phyloP scores from a whole-genome alignment of 2,888 invertebrate genomes.

The Philonicus albiceps region DNA sequence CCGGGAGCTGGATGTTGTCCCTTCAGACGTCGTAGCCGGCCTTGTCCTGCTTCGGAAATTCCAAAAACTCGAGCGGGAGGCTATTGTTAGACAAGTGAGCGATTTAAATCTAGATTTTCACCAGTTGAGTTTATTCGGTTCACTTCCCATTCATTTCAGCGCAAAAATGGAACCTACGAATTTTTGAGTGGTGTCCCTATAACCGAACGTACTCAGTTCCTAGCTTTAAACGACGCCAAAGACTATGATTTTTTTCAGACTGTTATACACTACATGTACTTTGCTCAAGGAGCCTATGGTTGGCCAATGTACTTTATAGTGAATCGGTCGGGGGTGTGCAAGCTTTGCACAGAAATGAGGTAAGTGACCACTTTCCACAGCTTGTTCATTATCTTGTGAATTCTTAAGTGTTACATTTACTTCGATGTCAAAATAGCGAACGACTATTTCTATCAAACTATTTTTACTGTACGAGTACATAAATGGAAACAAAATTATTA shows the following conservation, averaged over 20 bases:
- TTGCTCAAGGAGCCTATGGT: conserved; percentile 85
- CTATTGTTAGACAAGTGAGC: conserved; percentile 72
- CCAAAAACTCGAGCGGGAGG: conserved; percentile 79
- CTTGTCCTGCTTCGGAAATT: conserved; percentile 80
- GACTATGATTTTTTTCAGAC: conserved; percentile 74
- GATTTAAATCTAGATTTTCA: not conserved
- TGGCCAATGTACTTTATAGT: conserved; percentile 87
- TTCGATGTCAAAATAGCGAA: too few species aligned
- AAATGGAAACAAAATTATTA: too few species aligned
- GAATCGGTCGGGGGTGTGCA: conserved; percentile 74
- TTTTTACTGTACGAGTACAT: too few species aligned
- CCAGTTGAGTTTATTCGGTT: not conserved
- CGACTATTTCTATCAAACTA: too few species aligned
- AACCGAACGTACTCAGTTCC: conserved; percentile 81
- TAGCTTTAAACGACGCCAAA: conserved; percentile 77
- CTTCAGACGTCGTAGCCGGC: conserved; percentile 86
- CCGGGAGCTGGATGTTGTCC: conserved; percentile 86
- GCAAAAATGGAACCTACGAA: conserved; percentile 83
- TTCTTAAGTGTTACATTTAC: not conserved
- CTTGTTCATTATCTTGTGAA: too few species aligned
- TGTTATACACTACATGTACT: conserved; percentile 84
- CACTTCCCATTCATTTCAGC: conserved; percentile 54
- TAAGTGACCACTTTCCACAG: conserved; percentile 54
- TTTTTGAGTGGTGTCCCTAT: conserved; percentile 86
- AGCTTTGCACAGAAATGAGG: conserved; percentile 74